phyloP scores from a whole-genome alignment of 1,140 invertebrate genomes.

The Lordiphosa mommai region DNA sequence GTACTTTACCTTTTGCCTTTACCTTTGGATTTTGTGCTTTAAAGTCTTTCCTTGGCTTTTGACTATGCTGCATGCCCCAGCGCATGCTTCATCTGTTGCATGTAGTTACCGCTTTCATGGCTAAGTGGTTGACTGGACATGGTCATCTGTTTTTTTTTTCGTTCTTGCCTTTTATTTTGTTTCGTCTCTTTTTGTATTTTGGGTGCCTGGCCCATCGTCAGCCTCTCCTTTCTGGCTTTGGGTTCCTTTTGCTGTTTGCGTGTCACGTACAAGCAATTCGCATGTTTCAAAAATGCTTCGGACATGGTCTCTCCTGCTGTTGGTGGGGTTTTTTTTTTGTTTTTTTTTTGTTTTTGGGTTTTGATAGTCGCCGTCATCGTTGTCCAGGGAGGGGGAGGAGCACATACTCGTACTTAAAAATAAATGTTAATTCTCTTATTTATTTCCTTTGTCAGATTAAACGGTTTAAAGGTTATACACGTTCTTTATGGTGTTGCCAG shows the following conservation, averaged over 20 bases:
- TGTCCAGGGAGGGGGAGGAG: constrained; percentile 7
- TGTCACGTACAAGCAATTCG: constrained; percentile 79
- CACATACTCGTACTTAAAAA: constrained; percentile 71
- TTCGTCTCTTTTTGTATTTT: constrained; percentile 13
- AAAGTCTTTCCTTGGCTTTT: constrained; percentile 32
- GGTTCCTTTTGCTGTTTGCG: constrained; percentile 68
- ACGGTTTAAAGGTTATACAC: constrained; percentile 70
- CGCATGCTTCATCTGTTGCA: constrained; percentile 75
- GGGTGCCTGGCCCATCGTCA: constrained; percentile 12
- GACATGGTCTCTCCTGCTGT: constrained; percentile 52
- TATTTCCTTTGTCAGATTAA: constrained; percentile 78
- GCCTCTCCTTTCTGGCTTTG: constrained; percentile 27
- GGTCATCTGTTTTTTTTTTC: constrained; percentile 52
- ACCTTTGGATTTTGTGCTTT: constrained; percentile 5
- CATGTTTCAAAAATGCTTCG: constrained; percentile 78
- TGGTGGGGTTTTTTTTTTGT: constrained; percentile 8
- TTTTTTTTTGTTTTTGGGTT: constrained; percentile 27
- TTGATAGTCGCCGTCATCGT: constrained; percentile 62
- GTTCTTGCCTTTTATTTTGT: constrained; percentile 6
- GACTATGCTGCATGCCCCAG: constrained; percentile 62
- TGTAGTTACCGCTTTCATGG: constrained; percentile 77
- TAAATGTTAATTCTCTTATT: constrained; percentile 78
- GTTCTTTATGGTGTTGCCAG: not conserved
- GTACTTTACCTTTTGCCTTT: constrained; percentile 65
- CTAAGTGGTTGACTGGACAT: constrained; percentile 77